Base-by-base conservation (phyloP, 2,888 invertebrate genomes). In the Rhagonycha fulva region DNA sequence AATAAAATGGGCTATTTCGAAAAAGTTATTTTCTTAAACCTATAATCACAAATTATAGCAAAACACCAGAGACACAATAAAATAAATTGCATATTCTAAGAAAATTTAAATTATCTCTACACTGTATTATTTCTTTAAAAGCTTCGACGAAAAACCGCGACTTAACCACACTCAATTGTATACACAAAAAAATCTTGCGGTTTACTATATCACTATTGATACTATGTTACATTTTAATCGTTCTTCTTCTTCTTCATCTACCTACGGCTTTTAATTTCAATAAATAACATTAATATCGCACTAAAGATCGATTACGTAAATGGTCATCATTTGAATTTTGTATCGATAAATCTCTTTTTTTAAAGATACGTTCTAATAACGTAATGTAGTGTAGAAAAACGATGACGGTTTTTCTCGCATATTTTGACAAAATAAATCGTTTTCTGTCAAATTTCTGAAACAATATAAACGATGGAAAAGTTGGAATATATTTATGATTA, bases 361-460 rank as follows among this genome's bases (percentile, higher is more conserved):
- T 74, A 73, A 19, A 70, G 76, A 82, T 80, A 80, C 79, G 47
- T 47, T 9, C 82, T 80, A 83, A 83, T 83, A 82, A 82, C 81
- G 79, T 83, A 83, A 83, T 83, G 83, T 78, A 81, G 78, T 76
- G 77, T 73, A 73, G 78, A 82, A 82, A 81, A 80, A 81, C 78
- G 78, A 68, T 79, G 80, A 78, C 78, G 72, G 73, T 77, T 77
- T 77, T 76, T 70, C 71, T 60, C 71, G 72, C 72, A 73, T 79
- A 78, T 77, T 78, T 76, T 78, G 71, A 68, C 30, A 72, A 79
- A 80, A 82, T 81, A 82, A 81, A 83, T 83, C 73, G 80, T 78
- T 78, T 75, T 70, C 75, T 77, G 79, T 80, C 80, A 75, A 79
- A 80, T 76, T 77, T 71, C 76, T 78, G 76, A 80, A 81, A 80